Base-by-base conservation (phyloP, 2,888 invertebrate genomes). In the Euphydryas editha region DNA sequence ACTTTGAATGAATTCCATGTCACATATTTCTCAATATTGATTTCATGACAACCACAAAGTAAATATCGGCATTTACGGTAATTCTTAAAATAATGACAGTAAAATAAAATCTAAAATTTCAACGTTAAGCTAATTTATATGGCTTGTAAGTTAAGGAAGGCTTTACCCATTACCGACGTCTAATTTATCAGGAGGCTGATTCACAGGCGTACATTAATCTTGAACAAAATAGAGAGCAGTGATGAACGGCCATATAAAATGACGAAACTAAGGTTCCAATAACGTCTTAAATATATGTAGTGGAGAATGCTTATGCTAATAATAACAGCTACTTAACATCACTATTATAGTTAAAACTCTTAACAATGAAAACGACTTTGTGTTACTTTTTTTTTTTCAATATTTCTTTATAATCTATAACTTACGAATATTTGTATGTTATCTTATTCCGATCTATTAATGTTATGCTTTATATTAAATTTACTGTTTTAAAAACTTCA, bases 201-300 rank as follows among this genome's bases (percentile, higher is more conserved):
- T 62, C 61, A 62, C 55, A 54, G 20, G 20, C 61, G 61, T 36
- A 62, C 61, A 62, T 62, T 55, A 62, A 46, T 62, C 61, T 54
- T 54, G 51, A 24, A 54, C 30, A 62, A 55, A 62, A 55, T n/a
- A 36, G 55, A 62, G 44, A 42, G 54, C 36, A 24, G 36, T 44
- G 44, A 62, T 44, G 44, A 24, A 61, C 39, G 42, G 15, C 54
- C 42, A 42, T 30, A 54, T 61, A 30, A 44, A 46, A 54, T 30
- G 54, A 54, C 30, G 49, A 54, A 18, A 42, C 17, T 60, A 24
- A 8, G 39, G 36, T 30, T 44, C 42, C 6, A 36, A 15, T 44
- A 36, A 44, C 30, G 2, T 13, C n/a, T 42, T 39, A 11, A 6
- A 20, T 20, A 37, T 15, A 11, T 17, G 20, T 46, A 46, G 4